Conservation (phyloP, 2,888 invertebrate species). For the Ptilodon capucinus region DNA sequence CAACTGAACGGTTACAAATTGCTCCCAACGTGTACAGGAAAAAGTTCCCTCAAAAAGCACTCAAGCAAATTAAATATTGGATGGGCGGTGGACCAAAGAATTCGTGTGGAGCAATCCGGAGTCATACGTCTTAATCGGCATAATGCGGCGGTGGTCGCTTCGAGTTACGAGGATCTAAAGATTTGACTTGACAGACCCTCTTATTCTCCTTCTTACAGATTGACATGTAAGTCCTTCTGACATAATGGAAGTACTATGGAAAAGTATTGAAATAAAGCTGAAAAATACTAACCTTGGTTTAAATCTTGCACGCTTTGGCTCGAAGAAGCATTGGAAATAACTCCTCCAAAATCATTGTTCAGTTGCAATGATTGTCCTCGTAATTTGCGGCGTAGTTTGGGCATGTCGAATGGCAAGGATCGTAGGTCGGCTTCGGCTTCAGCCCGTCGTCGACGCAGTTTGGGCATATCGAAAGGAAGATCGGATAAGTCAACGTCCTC, state of each 20-base stretch:
- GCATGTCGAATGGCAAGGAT: slow-evolving; percentile 95
- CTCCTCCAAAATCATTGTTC: slow-evolving; percentile 85
- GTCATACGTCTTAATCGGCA: slow-evolving; percentile 80
- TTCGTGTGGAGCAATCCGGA: slow-evolving; percentile 64
- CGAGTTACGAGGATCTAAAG: slow-evolving; percentile 60
- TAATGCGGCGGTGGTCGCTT: slow-evolving; percentile 71
- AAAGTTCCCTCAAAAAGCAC: slow-evolving; percentile 77
- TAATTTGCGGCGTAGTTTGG: slow-evolving; percentile 90
- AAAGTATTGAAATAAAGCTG: slow-evolving; percentile 1
- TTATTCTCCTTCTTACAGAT: slow-evolving; percentile 45
- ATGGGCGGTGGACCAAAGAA: slow-evolving; percentile 60
- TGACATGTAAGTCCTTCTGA: slow-evolving; percentile 58
- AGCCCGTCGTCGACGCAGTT: slow-evolving; percentile 87
- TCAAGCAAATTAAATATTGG: slow-evolving; percentile 80
- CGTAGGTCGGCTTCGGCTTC: slow-evolving; percentile 91
- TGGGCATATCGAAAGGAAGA: slow-evolving; percentile 95
- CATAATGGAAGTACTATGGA: slow-evolving; percentile 33
- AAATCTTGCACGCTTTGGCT: slow-evolving; percentile 91
- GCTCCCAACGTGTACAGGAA: slow-evolving; percentile 66
- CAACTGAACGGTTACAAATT: slow-evolving; percentile 78
- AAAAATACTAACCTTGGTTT: slow-evolving; percentile 82
- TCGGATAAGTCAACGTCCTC: slow-evolving; percentile 88
- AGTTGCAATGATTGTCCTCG: slow-evolving; percentile 84
- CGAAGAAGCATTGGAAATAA: slow-evolving; percentile 90
- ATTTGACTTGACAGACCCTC: slow-evolving; percentile 68